Evolutionary conservation across 2,113 vertebrate species (phyloP), one percentile per base, ranked within the genome.

Genomic region (Arvicanthis niloticus): DNA sequence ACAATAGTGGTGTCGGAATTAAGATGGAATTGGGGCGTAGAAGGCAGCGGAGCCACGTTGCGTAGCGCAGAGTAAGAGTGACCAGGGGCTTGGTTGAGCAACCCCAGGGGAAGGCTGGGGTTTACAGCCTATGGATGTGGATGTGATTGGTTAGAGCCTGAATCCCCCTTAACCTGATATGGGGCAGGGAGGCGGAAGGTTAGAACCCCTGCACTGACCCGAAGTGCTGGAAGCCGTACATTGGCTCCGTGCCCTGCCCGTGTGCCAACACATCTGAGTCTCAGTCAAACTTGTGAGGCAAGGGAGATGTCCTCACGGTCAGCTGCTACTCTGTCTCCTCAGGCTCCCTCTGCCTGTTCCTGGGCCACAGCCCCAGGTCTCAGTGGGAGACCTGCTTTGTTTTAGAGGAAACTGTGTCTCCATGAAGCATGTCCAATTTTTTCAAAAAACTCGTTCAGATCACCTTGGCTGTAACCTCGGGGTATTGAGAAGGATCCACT

Each of bases 1-100:
- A 29, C 42, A n/a, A 60, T 3, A 13, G 21, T 13, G 1, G 42
- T 1, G 1, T 2, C 3, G 9, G 65, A 7, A 13, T 1, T 3
- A 45, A 60, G 62, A 34, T 31, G 62, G 21, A 19, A 24, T 16
- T 10, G 19, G 77, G 26, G 37, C 0, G 29, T n/a, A 19, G 77
- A 62, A 22, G n/a, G 48, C 5, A 8, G 17, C 26, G 17, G 17
- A 48, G n/a, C 40, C 0, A 45, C 0, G 2, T 42, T 24, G 31
- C 29, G 4, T 15, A 8, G 51, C 4, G 4, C 22, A n/a, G 22
- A 76, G 70, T 7, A 9, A 73, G 34, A 58, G n/a, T 10, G 45
- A 8, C 5, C 7, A 58, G 37, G 5, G 48, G 4, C 11, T 17
- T 5, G 2, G 0, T 13, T 5, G 0, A 10, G 7, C n/a, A 75